Evolutionary conservation across 2,888 invertebrate genomes (phyloP).

Genomic region (Zaprionus obscuricornis): DNA sequence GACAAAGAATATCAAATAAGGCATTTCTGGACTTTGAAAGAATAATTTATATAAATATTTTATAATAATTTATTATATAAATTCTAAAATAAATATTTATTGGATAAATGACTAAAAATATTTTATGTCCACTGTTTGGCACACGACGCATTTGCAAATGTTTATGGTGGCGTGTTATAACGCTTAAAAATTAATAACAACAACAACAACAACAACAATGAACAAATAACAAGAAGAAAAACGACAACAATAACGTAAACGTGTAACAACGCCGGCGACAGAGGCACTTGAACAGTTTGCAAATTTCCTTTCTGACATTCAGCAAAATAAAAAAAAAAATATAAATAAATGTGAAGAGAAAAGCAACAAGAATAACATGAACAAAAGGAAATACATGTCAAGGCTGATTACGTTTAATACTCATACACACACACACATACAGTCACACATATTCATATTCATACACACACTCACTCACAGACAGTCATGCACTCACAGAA

Average conservation of each 20-base stretch:
- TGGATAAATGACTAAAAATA: too few species aligned
- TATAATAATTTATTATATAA: too few species aligned
- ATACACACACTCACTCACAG: background rate
- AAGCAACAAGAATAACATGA: slow-evolving; percentile 17
- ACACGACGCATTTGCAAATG: background rate
- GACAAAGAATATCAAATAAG: too few species aligned
- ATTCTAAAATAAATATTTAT: too few species aligned
- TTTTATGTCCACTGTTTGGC: too few species aligned
- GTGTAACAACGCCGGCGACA: slow-evolving; percentile 31
- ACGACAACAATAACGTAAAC: slow-evolving; percentile 56
- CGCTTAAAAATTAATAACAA: slow-evolving; percentile 70
- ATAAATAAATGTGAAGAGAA: slow-evolving; percentile 1
- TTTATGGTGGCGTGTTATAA: slow-evolving; percentile 34
- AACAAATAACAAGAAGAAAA: too few species aligned
- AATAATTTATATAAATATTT: too few species aligned
- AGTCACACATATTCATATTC: background rate
- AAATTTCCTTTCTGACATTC: slow-evolving; percentile 51
- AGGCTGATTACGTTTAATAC: slow-evolving; percentile 63
- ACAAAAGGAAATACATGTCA: slow-evolving; percentile 65
- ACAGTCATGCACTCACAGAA: background rate
- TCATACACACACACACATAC: slow-evolving; percentile 17
- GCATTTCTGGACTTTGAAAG: too few species aligned
- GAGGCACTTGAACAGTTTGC: slow-evolving; percentile 52
- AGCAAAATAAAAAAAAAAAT: slow-evolving; percentile 8
- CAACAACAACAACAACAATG: too few species aligned